Percentiles rank a stretch among this genome's conserved stretches.
Evolutionary conservation across 2,113 vertebrate species (phyloP).

Genomic region (Cynocephalus volans): DNA sequence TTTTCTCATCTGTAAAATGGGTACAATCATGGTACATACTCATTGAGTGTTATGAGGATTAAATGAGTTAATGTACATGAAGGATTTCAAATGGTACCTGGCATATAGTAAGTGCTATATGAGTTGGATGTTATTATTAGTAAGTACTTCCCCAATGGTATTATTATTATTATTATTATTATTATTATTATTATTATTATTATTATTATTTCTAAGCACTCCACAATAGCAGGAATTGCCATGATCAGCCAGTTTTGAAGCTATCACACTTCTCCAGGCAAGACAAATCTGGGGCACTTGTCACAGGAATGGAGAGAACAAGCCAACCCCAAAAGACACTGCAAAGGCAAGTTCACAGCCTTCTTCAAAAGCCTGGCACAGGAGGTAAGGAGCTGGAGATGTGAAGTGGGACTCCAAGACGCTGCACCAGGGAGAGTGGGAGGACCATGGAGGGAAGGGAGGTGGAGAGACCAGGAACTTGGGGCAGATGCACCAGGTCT

Average conservation of each 20-base stretch:
- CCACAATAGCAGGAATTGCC: neutral
- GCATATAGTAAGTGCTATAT: neutral
- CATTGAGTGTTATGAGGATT: neutral
- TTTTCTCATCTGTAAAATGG: conserved; percentile 47
- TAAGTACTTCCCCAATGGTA: too few species aligned
- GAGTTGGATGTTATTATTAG: neutral
- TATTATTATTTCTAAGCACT: neutral
- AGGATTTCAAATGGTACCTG: neutral
- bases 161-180: neutral
- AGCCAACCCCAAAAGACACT: neutral
- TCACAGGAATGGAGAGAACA: neutral
- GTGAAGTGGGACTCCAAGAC: fast-evolving
- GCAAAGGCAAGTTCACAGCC: neutral
- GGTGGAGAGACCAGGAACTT: neutral
- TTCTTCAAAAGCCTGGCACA: neutral
- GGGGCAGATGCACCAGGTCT: neutral
- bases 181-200: too few species aligned
- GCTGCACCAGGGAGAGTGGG: fast-evolving
- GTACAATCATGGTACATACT: neutral
- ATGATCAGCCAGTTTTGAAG: neutral
- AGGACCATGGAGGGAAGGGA: neutral
- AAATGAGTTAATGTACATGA: neutral
- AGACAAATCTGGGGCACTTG: neutral
- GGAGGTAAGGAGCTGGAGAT: neutral
- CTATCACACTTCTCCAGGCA: neutral